Percentiles rank a stretch among this genome's conserved stretches.
These are phyloP conservation scores for Alsophila aescularia DNA, from an alignment of 2,888 invertebrate genomes.

Conservation along the genomic window DNA sequence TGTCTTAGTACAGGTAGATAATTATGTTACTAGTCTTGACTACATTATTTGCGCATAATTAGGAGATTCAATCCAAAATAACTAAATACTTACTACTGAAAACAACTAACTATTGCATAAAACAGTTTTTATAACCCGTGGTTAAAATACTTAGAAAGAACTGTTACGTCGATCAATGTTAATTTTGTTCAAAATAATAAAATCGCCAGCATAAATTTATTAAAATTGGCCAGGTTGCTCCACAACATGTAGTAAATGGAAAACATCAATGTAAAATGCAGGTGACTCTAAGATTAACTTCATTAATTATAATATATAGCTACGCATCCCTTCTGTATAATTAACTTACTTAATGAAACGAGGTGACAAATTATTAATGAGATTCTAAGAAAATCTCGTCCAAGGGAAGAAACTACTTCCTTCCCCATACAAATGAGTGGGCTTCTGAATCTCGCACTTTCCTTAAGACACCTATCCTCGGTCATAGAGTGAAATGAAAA, in stretches of 20 bases:
- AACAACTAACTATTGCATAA: too few species aligned
- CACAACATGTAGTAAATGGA: too few species aligned
- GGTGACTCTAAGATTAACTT: not conserved
- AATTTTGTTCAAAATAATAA: too few species aligned
- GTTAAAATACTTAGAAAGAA: too few species aligned
- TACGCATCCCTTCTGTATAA: constrained; percentile 11
- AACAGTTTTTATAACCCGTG: too few species aligned
- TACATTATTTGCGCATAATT: not conserved
- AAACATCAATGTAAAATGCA: too few species aligned
- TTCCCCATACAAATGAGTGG: constrained; percentile 45
- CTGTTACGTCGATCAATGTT: too few species aligned
- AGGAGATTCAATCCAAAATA: too few species aligned
- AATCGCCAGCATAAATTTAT: too few species aligned
- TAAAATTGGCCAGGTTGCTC: too few species aligned
- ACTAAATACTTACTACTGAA: too few species aligned
- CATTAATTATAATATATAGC: not conserved
- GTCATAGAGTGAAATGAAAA: constrained; percentile 80
- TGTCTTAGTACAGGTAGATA: constrained; percentile 47
- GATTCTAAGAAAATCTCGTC: constrained; percentile 40
- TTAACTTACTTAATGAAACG: constrained; percentile 15
- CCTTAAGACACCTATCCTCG: constrained; percentile 75
- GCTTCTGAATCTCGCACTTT: constrained; percentile 49
- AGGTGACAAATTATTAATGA: constrained; percentile 30
- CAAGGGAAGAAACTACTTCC: constrained; percentile 41
- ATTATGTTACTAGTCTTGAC: constrained; percentile 7